These are phyloP conservation scores for Falcunculus frontatus DNA, from an alignment of 2,113 vertebrate genomes.

Conservation along the genomic window DNA sequence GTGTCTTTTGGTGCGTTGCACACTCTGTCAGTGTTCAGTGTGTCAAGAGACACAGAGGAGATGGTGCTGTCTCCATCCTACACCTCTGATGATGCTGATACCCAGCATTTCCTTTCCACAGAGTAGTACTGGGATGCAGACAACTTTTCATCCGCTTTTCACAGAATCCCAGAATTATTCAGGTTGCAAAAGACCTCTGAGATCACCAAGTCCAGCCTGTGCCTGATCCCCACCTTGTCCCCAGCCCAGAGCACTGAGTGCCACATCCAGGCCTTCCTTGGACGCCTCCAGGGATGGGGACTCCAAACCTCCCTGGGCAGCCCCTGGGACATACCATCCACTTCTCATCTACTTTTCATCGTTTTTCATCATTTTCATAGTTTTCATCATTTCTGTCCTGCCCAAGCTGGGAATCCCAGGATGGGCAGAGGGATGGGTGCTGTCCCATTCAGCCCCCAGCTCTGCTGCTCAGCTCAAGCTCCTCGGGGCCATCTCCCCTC, in stretches of 20 bases:
- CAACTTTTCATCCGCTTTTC: neutral
- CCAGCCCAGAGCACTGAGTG: neutral
- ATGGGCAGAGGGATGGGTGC: neutral
- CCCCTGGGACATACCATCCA: neutral
- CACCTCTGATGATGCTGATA: neutral
- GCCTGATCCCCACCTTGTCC: neutral
- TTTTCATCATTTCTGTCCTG: neutral
- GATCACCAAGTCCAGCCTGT: neutral
- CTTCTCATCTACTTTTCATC: neutral
- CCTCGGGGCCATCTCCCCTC: neutral
- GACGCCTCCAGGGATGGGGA: neutral
- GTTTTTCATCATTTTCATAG: neutral
- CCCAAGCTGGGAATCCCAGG: neutral
- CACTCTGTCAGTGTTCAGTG: rapidly evolving
- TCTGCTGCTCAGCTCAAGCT: neutral
- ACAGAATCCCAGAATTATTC: neutral
- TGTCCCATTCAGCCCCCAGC: neutral
- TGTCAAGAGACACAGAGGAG: neutral
- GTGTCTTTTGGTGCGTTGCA: neutral
- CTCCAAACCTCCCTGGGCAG: neutral
- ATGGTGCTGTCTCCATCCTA: neutral
- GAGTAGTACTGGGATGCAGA: neutral
- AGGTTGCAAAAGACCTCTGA: neutral
- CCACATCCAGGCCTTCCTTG: neutral
- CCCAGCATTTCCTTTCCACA: neutral